These are phyloP conservation scores for Harpagoxenus sublaevis DNA, from an alignment of 2,888 invertebrate genomes.

Conservation along the genomic window DNA sequence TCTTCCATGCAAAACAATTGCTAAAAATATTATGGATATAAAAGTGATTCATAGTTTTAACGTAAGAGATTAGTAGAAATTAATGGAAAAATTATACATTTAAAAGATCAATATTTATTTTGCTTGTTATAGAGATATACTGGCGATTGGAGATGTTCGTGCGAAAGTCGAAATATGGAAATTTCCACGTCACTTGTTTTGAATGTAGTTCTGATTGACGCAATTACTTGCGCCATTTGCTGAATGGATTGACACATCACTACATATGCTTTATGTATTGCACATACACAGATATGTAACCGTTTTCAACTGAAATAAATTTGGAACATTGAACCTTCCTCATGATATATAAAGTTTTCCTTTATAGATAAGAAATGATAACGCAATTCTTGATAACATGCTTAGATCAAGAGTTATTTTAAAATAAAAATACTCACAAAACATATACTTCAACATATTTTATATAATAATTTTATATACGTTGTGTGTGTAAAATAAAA, in stretches of 20 bases:
- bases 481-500: background rate
- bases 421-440: background rate
- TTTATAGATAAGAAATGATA: background rate
- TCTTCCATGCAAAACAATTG: background rate
- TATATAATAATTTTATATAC: background rate
- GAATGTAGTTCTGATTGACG: constrained; percentile 4
- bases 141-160: constrained; percentile 80
- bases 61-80: background rate
- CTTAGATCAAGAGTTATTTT: background rate
- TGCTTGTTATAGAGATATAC: constrained; percentile 78
- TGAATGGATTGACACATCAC: constrained; percentile 13
- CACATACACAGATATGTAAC: background rate
- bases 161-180: constrained; percentile 84
- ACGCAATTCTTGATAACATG: background rate
- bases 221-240: constrained; percentile 22
- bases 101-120: constrained; percentile 9
- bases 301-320: constrained; percentile 41
- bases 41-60: background rate
- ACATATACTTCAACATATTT: background rate
- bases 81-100: constrained; percentile 3
- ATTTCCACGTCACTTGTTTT: constrained; percentile 72
- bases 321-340: constrained; percentile 5
- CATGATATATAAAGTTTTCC: background rate
- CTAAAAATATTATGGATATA: background rate
- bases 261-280: background rate